These are phyloP conservation scores for Neuroterus valhalla DNA, from an alignment of 1,140 invertebrate species.

Conservation along the genomic window DNA sequence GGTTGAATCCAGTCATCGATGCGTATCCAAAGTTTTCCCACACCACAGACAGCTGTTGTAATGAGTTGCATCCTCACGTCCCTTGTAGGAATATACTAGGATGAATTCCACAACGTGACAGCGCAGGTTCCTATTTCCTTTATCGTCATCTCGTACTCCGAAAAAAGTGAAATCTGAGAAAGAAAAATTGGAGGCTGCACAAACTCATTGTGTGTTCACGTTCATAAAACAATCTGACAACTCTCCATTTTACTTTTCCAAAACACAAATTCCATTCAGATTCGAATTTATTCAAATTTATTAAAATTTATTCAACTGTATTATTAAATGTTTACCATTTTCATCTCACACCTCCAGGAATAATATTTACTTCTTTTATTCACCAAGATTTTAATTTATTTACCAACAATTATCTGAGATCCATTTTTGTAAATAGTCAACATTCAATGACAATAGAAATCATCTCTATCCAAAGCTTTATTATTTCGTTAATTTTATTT, in stretches of 20 bases:
- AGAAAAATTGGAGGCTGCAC: conserved; percentile 48
- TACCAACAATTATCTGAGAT: too few relatives aligned
- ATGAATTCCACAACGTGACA: conserved; percentile 62
- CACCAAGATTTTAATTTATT: too few relatives aligned
- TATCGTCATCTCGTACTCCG: conserved; percentile 45
- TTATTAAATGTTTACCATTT: too few relatives aligned
- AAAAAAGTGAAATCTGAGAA: conserved; percentile 66
- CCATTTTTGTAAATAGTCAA: too few relatives aligned
- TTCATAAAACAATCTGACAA: conserved; percentile 19
- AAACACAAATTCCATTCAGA: not conserved
- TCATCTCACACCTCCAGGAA: too few relatives aligned
- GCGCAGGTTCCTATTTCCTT: conserved; percentile 65
- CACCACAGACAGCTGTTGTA: conserved; percentile 71
- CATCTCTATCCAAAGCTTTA: too few relatives aligned
- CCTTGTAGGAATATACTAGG: conserved; percentile 40
- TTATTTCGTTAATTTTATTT: too few relatives aligned
- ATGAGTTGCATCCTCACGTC: conserved; percentile 75
- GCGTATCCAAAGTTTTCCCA: conserved; percentile 65
- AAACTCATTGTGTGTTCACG: not conserved
- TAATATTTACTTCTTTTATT: too few relatives aligned
- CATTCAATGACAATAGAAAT: too few relatives aligned
- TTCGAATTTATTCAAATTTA: not conserved
- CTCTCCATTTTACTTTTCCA: not conserved
- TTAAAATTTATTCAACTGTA: too few relatives aligned
- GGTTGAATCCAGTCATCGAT: conserved; percentile 47